phyloP scores from a whole-genome alignment of 2,113 vertebrate genomes.

The Chiloscyllium plagiosum region DNA sequence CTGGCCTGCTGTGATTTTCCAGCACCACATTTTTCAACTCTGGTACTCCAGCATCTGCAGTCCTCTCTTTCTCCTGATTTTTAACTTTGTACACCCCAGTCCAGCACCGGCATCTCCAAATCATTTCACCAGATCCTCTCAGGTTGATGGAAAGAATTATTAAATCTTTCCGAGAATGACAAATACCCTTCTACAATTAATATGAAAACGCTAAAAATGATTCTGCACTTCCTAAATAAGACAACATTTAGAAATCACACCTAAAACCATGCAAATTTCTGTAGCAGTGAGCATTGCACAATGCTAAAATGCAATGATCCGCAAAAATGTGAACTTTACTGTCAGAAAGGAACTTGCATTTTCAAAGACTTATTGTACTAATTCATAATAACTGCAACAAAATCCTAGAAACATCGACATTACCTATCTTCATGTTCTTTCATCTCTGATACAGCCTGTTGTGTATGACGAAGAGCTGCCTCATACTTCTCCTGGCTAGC shows the following conservation, averaged over 20 bases:
- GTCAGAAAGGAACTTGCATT: neutral
- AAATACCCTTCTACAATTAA: neutral
- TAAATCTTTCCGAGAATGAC: neutral
- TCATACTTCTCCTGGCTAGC: constrained; percentile 35
- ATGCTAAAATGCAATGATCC: neutral
- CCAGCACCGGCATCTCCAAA: too few species aligned
- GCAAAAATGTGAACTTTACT: neutral
- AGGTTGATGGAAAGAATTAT: neutral
- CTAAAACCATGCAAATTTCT: too few species aligned
- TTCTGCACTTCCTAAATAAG: constrained; percentile 6
- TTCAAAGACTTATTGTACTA: neutral
- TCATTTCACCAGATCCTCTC: neutral
- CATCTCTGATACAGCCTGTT: constrained; percentile 42
- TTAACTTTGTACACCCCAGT: too few species aligned
- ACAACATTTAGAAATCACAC: neutral
- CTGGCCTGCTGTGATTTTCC: too few species aligned
- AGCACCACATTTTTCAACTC: too few species aligned
- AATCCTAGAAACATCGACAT: neutral
- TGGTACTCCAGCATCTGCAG: too few species aligned
- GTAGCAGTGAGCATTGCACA: neutral
- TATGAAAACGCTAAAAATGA: neutral
- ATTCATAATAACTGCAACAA: neutral
- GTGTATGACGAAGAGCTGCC: constrained; percentile 41
- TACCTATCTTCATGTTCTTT: constrained; percentile 54
- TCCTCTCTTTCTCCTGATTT: too few species aligned